Conservation (phyloP, 2,797 vertebrate species). For the Paramormyrops hopkinsi region DNA sequence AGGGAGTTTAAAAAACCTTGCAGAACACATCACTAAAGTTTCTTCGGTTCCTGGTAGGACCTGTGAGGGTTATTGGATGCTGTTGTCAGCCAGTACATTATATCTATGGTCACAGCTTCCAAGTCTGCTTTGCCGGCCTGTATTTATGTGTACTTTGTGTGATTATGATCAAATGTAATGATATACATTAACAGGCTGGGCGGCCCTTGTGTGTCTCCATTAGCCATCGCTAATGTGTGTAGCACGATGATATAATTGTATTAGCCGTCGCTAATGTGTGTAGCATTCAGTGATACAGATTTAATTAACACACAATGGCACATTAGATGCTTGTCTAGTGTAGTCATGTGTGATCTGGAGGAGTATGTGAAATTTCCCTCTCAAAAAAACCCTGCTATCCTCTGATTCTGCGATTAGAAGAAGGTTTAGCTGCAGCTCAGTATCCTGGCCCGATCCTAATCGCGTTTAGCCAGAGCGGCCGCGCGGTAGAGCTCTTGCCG, state of each 20-base stretch:
- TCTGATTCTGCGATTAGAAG: background rate
- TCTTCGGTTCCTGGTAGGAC: background rate
- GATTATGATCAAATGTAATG: background rate
- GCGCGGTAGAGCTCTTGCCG: background rate
- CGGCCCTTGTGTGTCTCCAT: background rate
- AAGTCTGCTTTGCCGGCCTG: background rate
- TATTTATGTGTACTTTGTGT: background rate
- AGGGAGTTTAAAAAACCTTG: background rate
- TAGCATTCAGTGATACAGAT: background rate
- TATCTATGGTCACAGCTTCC: background rate
- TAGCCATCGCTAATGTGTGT: background rate
- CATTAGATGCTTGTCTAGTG: background rate
- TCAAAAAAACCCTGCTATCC: background rate
- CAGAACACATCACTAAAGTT: background rate
- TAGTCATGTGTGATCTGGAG: background rate
- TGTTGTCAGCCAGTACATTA: background rate
- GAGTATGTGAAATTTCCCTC: background rate
- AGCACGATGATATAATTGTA: background rate
- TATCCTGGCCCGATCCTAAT: background rate
- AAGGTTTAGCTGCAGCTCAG: background rate
- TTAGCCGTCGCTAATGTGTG: background rate
- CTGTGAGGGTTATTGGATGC: background rate
- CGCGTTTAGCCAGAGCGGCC: background rate
- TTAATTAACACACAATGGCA: background rate
- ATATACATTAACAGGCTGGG: background rate